Evolutionary conservation across 2,113 vertebrate genomes (phyloP).

Genomic region (Columba livia): DNA sequence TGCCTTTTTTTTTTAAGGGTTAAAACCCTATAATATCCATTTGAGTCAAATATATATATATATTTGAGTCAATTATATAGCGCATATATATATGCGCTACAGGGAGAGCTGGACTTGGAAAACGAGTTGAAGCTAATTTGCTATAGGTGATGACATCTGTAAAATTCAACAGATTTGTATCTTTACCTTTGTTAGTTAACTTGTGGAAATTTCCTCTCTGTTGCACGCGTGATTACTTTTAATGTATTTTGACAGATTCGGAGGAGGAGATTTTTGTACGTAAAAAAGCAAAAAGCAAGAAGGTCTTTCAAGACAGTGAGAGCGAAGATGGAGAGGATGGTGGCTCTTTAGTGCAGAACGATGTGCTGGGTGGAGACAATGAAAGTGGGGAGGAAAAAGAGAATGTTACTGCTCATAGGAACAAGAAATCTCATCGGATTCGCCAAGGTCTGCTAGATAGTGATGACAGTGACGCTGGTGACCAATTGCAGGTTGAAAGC

Average conservation of each 20-base stretch:
- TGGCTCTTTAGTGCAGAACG: neutral
- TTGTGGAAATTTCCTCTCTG: neutral
- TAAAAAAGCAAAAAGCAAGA: conserved; percentile 80
- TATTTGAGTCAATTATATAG: neutral
- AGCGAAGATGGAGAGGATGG: conserved; percentile 79
- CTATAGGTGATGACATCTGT: neutral
- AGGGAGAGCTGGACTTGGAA: neutral
- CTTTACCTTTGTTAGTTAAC: neutral
- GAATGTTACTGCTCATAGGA: neutral
- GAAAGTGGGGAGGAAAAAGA: conserved; percentile 43
- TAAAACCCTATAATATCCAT: neutral
- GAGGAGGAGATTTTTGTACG: conserved; percentile 85
- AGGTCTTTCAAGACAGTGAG: conserved; percentile 86
- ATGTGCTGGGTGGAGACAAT: conserved; percentile 20
- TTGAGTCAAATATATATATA: neutral
- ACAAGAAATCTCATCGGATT: conserved; percentile 44
- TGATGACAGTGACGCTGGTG: conserved; percentile 69
- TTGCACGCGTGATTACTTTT: neutral
- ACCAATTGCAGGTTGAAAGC: neutral
- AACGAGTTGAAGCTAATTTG: neutral
- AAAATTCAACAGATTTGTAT: neutral
- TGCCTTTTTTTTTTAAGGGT: neutral
- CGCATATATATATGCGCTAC: too few relatives aligned
- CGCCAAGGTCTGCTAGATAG: conserved; percentile 58
- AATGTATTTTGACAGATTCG: conserved; percentile 75